These are phyloP conservation scores for Brachionus asplanchnoidis DNA, from an alignment of 1,140 invertebrate species.

Conservation along the genomic window DNA sequence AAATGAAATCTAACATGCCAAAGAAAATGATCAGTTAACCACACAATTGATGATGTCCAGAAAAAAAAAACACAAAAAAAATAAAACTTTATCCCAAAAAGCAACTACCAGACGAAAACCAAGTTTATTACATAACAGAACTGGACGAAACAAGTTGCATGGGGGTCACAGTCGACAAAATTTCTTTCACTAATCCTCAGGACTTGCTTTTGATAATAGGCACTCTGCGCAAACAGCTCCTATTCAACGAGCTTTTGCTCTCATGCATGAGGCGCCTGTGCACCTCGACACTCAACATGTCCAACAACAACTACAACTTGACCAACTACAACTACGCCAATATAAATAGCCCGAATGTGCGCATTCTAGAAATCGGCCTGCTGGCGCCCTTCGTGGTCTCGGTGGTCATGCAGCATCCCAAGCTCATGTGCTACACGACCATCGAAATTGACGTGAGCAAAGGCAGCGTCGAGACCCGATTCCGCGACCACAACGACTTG, in stretches of 20 bases:
- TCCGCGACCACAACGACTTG: conserved; percentile 9
- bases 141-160: background rate
- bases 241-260: conserved; percentile 10
- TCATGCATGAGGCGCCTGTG: background rate
- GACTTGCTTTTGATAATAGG: conserved; percentile 15
- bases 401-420: conserved; percentile 20
- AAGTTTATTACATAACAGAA: conserved; percentile 25
- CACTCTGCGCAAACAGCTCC: background rate
- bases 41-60: background rate
- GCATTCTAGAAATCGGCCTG: conserved; percentile 8
- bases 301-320: conserved; percentile 5
- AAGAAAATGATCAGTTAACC: background rate
- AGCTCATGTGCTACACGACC: conserved; percentile 4
- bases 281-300: background rate
- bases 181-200: conserved; percentile 1
- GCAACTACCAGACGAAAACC: conserved; percentile 25
- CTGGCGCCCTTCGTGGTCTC: background rate
- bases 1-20: too few relatives aligned
- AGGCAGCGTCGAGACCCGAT: conserved; percentile 11
- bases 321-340: conserved; percentile 2
- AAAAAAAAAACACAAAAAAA: background rate
- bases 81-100: background rate
- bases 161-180: conserved; percentile 28
- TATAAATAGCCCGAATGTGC: background rate
- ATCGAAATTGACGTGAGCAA: conserved; percentile 12